Evolutionary conservation across 1,140 invertebrate species (phyloP).

Genomic region (Aphelinus certus): DNA sequence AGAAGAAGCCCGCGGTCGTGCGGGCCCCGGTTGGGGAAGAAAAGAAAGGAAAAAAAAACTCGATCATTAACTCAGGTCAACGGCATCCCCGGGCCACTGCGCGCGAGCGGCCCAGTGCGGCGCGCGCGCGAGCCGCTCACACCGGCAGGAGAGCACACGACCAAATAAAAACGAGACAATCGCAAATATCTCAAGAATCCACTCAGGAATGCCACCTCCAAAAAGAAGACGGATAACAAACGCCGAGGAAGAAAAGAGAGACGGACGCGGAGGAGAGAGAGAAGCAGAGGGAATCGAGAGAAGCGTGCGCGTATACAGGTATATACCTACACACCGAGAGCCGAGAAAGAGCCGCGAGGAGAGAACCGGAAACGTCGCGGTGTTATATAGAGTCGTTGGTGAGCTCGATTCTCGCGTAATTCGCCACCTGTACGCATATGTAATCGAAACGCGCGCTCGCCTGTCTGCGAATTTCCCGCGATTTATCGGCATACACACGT

Average conservation of each 20-base stretch:
- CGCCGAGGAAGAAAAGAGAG: neutral
- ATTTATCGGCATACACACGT: no score
- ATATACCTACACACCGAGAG: neutral
- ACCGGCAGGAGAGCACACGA: neutral
- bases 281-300: neutral
- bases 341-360: no score
- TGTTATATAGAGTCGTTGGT: no score
- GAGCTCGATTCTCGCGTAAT: no score
- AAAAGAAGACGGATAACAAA: constrained; percentile 31
- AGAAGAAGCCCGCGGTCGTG: no score
- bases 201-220: constrained; percentile 27
- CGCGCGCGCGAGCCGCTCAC: neutral
- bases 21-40: no score
- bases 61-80: constrained; percentile 32
- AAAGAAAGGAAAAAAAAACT: constrained; percentile 8
- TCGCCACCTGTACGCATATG: no score
- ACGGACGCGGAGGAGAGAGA: constrained; percentile 1
- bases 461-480: no score
- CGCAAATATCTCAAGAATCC: constrained; percentile 33
- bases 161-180: constrained; percentile 40
- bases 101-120: neutral
- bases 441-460: no score
- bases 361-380: neutral
- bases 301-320: neutral
- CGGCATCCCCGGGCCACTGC: constrained; percentile 10